Evolutionary conservation across 1,140 invertebrate genomes (phyloP), one percentile per base, ranked within the genome.

Genomic region (Episyrphus balteatus): DNA sequence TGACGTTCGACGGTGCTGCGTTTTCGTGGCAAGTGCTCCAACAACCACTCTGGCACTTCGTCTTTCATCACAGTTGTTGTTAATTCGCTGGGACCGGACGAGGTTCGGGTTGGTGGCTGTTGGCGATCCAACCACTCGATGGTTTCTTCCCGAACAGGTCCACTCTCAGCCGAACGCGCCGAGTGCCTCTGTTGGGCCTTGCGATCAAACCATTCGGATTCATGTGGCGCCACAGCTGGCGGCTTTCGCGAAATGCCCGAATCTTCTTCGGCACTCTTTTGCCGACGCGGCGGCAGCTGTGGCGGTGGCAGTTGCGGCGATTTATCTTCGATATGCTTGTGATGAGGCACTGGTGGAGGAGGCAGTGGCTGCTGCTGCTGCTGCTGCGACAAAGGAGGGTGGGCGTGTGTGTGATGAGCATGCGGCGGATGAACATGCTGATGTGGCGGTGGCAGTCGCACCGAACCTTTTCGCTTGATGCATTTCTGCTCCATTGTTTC

Each of bases 201-300:
- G 1, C 66, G 58, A 55, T 68, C 63, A 36, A 68, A 66, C 65
- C 62, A 66, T 39, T 68, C 65, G 6, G 61, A 41, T 30, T 65
- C 62, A 1, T 54, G 39, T 52, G 44, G 42, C 3, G 57, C 1
- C 56, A 43, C n/a, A 31, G 57, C 52, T 30, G 50, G 34, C 7
- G 33, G 40, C n/a, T 34, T 40, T 13, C 55, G 54, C 0, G 19
- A 33, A 13, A 57, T 53, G 33, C 59, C 37, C 1, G 59, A 57
- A 45, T 65, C 61, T 40, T 63, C 61, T 41, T 65, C 60, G 44
- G 64, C 64, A 51, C 61, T 65, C 34, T 63, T 64, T 32, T 67
- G 61, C 0, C 62, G 50, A 0, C 64, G 44, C 8, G 64, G 64
- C 36, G 64, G 64, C 30, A 66, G 33, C 48, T 65, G 61, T 1